phyloP scores from a whole-genome alignment of 2,113 vertebrate genomes.

The Myxocyprinus asiaticus region DNA sequence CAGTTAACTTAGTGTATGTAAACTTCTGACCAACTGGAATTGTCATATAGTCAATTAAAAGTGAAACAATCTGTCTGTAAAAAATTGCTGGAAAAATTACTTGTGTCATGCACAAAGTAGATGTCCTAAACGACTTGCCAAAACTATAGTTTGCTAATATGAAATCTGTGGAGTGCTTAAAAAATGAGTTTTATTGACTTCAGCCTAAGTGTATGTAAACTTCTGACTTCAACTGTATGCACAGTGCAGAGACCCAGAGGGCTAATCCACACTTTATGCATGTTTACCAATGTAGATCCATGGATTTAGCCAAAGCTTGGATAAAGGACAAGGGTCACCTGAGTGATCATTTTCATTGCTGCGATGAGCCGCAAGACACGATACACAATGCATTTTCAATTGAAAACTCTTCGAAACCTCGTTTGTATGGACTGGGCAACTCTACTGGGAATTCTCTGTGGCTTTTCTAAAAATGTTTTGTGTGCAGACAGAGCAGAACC shows the following conservation, averaged over 20 bases:
- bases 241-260: background rate
- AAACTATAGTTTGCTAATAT: too few species aligned
- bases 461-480: constrained; percentile 17
- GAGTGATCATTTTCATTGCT: constrained; percentile 1
- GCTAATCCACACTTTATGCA: constrained; percentile 22
- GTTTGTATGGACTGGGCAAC: background rate
- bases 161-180: too few species aligned
- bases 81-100: too few species aligned
- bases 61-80: too few species aligned
- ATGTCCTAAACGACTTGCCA: too few species aligned
- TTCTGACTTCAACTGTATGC: too few species aligned
- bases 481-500: background rate
- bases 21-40: too few species aligned
- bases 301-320: background rate
- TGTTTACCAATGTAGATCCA: constrained; percentile 16
- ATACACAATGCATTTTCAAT: background rate
- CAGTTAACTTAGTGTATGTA: too few species aligned
- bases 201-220: too few species aligned
- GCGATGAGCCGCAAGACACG: background rate
- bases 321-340: constrained; percentile 32
- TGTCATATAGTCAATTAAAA: too few species aligned
- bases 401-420: background rate
- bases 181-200: too few species aligned
- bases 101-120: too few species aligned
- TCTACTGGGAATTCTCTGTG: background rate